Percentiles rank a stretch among this genome's conserved stretches.
phyloP scores from a whole-genome alignment of 2,113 vertebrate species.

The Connochaetes taurinus region DNA sequence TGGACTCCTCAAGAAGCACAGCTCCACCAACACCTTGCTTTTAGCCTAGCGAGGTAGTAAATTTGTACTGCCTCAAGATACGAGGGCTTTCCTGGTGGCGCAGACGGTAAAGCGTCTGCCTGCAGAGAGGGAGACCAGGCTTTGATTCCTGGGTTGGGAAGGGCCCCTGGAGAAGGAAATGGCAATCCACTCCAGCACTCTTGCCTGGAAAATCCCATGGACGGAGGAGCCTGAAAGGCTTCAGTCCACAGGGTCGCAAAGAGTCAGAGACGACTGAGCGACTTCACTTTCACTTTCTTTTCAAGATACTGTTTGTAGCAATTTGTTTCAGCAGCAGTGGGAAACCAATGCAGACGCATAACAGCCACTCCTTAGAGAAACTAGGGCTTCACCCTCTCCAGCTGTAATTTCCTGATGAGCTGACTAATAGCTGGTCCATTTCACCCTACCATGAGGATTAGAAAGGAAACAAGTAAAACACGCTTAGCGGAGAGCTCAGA shows the following conservation, averaged over 20 bases:
- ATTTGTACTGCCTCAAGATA: background rate
- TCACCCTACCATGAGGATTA: background rate
- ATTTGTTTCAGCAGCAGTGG: background rate
- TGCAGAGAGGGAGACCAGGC: too few relatives aligned
- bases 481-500: background rate
- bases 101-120: too few relatives aligned
- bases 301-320: background rate
- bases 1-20: background rate
- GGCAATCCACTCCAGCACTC: too few relatives aligned
- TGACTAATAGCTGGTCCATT: background rate
- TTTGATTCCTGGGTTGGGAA: too few relatives aligned
- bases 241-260: too few relatives aligned
- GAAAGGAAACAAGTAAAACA: background rate
- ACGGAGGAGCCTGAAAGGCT: too few relatives aligned
- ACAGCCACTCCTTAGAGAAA: background rate
- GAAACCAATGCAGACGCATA: background rate
- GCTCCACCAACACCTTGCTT: too few relatives aligned
- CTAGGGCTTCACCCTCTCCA: fast-evolving
- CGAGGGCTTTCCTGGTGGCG: too few relatives aligned
- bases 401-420: background rate
- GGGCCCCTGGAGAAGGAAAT: too few relatives aligned
- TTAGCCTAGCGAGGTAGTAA: background rate
- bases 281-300: too few relatives aligned
- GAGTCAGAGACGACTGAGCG: too few relatives aligned
- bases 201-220: too few relatives aligned